phyloP scores from a whole-genome alignment of 2,888 invertebrate genomes.

The Rapana venosa region DNA sequence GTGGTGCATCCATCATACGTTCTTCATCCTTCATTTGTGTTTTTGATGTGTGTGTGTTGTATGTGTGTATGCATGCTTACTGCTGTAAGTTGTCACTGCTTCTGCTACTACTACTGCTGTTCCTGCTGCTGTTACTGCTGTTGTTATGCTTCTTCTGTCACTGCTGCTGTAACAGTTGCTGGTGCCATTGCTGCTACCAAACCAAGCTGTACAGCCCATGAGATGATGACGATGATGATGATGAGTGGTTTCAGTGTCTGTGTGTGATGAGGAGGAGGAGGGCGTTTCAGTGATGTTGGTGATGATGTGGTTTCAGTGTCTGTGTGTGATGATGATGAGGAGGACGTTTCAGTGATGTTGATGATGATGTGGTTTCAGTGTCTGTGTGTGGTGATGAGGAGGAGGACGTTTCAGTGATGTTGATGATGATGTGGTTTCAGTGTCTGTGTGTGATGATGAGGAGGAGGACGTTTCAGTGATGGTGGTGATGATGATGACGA shows the following conservation, averaged over 20 bases:
- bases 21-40: no score
- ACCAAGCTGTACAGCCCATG: no score
- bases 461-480: no score
- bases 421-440: background rate
- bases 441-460: no score
- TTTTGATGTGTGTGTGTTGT: constrained; percentile 12
- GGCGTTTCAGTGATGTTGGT: background rate
- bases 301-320: background rate
- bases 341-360: no score
- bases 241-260: background rate
- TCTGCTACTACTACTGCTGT: no score
- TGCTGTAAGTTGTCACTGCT: background rate
- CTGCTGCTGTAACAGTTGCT: no score
- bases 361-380: background rate
- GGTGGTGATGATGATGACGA: background rate
- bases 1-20: no score
- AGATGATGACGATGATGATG: background rate
- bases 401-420: background rate
- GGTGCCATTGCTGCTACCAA: background rate
- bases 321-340: background rate
- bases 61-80: constrained; percentile 7
- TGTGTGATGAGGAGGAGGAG: no score
- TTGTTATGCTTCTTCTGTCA: no score
- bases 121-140: no score
- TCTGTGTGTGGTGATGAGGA: background rate